Percentiles rank a stretch among this genome's conserved stretches.
phyloP scores from a whole-genome alignment of 1,140 invertebrate genomes.

The Achatina immaculata region DNA sequence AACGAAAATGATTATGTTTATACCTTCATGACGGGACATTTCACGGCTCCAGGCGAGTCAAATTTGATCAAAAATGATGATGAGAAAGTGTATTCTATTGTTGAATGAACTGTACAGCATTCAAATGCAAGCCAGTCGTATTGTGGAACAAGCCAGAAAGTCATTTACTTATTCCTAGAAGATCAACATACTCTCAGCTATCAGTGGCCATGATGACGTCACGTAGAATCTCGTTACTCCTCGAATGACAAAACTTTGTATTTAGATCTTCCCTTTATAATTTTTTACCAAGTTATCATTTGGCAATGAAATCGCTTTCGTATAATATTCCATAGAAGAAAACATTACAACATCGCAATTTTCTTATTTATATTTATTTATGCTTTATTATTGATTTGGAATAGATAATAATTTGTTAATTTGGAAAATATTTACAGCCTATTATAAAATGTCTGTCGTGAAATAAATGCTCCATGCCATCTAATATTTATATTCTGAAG shows the following conservation, averaged over 20 bases:
- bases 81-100: not conserved
- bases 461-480: too few relatives aligned
- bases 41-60: constrained; percentile 54
- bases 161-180: constrained; percentile 41
- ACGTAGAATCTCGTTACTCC: constrained; percentile 52
- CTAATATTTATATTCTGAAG: too few relatives aligned
- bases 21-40: constrained; percentile 88
- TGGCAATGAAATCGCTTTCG: too few relatives aligned
- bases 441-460: too few relatives aligned
- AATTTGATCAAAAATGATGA: not conserved
- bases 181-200: constrained; percentile 51
- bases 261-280: not conserved
- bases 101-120: constrained; percentile 8
- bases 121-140: constrained; percentile 1
- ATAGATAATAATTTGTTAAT: too few relatives aligned
- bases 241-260: not conserved
- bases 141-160: constrained; percentile 5
- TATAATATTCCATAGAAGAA: too few relatives aligned
- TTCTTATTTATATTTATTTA: too few relatives aligned
- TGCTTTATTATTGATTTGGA: too few relatives aligned
- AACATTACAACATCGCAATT: too few relatives aligned
- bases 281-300: too few relatives aligned
- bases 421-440: too few relatives aligned
- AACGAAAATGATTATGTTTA: too few relatives aligned
- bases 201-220: constrained; percentile 64